phyloP scores from a whole-genome alignment of 2,888 invertebrate species.

The Scelioninae gen. 1 region DNA sequence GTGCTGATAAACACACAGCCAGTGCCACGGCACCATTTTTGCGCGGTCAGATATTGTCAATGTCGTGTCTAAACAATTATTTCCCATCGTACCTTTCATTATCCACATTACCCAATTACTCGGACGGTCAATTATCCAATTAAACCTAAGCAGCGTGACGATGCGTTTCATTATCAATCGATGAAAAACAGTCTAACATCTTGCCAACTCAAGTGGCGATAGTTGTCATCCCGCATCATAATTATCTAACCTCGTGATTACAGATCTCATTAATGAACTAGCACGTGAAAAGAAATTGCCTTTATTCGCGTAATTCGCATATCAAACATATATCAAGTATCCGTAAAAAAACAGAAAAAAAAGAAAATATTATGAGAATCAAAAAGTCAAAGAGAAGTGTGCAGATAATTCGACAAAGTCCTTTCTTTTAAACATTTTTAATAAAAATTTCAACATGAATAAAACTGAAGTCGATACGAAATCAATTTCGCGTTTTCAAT shows the following conservation, averaged over 20 bases:
- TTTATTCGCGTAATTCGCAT: neutral
- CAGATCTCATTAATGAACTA: constrained; percentile 11
- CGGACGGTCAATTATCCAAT: constrained; percentile 43
- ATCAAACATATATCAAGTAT: neutral
- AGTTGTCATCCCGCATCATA: constrained; percentile 27
- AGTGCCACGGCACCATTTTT: too few relatives aligned
- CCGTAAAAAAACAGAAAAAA: too few relatives aligned
- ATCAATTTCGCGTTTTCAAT: constrained; percentile 56
- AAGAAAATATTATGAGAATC: too few relatives aligned
- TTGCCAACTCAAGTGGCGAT: constrained; percentile 28
- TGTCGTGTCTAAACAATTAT: too few relatives aligned
- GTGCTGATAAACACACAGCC: too few relatives aligned
- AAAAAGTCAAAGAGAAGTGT: too few relatives aligned
- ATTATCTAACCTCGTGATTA: constrained; percentile 30
- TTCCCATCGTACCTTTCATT: constrained; percentile 48
- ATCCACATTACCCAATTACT: constrained; percentile 45
- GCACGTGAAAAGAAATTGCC: neutral
- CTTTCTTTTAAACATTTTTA: constrained; percentile 34
- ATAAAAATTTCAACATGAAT: constrained; percentile 53
- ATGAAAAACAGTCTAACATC: constrained; percentile 43
- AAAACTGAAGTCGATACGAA: constrained; percentile 37
- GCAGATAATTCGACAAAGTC: too few relatives aligned
- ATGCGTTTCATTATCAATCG: constrained; percentile 22
- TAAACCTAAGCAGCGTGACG: constrained; percentile 29
- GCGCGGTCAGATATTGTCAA: too few relatives aligned